These are phyloP conservation scores for Leptinotarsa lineolata DNA, from an alignment of 1,140 invertebrate genomes.

Conservation along the genomic window DNA sequence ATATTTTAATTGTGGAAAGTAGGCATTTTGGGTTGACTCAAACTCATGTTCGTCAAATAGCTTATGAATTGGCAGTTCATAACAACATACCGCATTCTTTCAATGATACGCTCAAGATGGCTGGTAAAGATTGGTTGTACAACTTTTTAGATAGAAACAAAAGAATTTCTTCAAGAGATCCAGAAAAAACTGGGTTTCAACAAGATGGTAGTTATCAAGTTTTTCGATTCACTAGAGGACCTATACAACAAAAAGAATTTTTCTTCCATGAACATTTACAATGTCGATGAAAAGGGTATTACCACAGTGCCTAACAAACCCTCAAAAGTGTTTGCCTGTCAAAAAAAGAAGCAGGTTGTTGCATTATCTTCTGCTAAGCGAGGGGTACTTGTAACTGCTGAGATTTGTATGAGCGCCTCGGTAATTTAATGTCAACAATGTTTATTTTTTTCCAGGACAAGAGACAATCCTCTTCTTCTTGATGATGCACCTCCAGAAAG, in stretches of 20 bases:
- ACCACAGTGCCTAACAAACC: too few relatives aligned
- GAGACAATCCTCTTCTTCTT: too few relatives aligned
- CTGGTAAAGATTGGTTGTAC: neutral
- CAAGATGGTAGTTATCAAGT: neutral
- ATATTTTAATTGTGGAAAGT: neutral
- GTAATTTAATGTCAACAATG: too few relatives aligned
- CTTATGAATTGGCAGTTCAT: neutral
- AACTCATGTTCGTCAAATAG: neutral
- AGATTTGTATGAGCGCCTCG: too few relatives aligned
- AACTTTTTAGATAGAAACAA: neutral
- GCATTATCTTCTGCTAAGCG: too few relatives aligned
- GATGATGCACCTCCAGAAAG: too few relatives aligned
- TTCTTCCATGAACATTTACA: neutral
- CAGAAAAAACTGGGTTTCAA: slow-evolving; percentile 1
- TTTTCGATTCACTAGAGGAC: neutral
- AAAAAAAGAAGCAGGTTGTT: too few relatives aligned
- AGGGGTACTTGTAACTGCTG: too few relatives aligned
- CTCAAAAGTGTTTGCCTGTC: too few relatives aligned
- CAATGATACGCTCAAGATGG: too few relatives aligned
- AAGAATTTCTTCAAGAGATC: neutral
- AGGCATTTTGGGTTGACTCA: neutral
- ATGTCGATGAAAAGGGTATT: slow-evolving; percentile 1
- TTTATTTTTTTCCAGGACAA: too few relatives aligned
- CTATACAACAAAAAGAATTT: neutral
- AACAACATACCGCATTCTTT: neutral